A percentile compares a stretch with the other conserved stretches of the same genome.
Evolutionary conservation across 64 coral and sea anemone genomes (phyloP).

Genomic region (Orbicella faveolata): DNA sequence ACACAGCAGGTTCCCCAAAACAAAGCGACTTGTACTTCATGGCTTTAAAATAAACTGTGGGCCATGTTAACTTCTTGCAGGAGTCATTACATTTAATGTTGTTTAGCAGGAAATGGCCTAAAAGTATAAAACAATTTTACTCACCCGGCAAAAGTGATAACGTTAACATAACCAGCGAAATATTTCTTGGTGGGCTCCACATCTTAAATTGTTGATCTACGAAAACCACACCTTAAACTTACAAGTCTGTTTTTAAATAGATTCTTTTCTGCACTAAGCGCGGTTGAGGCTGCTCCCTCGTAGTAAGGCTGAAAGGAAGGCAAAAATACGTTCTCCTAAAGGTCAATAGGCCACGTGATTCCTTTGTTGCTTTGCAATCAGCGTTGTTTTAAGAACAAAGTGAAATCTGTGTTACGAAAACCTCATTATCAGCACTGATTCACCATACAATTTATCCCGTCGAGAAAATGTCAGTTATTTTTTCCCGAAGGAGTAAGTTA

Average conservation of each 20-base stretch:
- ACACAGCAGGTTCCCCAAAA: no score
- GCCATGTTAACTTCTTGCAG: no score
- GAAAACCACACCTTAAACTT: background rate
- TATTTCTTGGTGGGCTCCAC: background rate
- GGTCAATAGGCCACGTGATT: background rate
- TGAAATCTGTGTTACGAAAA: background rate
- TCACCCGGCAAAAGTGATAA: background rate
- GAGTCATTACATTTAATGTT: background rate
- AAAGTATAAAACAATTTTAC: background rate
- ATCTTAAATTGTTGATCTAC: constrained; percentile 13
- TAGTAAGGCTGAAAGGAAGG: background rate
- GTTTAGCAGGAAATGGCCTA: background rate
- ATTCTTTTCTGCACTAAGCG: background rate
- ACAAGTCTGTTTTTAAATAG: background rate
- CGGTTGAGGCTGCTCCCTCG: background rate
- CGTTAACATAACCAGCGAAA: constrained; percentile 12
- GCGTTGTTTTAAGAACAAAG: background rate
- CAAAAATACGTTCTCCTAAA: background rate
- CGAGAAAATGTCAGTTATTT: background rate
- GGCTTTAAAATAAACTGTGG: no score
- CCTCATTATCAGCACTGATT: background rate
- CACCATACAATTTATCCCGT: background rate
- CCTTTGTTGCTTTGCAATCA: constrained; percentile 48
- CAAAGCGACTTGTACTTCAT: no score
- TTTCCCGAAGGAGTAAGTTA: background rate